Evolutionary conservation across 1,140 invertebrate genomes (phyloP), one percentile per base, ranked within the genome.

Genomic region (Coenobita brevimanus): DNA sequence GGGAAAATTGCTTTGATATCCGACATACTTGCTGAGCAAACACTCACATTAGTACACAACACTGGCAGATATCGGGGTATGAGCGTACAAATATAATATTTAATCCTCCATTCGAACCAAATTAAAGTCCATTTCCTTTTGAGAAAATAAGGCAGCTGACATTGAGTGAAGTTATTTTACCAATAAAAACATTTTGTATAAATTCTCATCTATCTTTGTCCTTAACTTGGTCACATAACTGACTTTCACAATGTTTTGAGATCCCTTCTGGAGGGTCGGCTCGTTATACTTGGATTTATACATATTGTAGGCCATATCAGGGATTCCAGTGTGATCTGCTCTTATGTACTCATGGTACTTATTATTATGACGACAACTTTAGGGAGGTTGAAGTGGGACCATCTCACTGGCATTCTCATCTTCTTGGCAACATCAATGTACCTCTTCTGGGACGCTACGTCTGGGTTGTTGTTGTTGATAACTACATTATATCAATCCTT

Each of bases 391-490:
- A 99, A 96, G 0, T 96, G 91, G 91, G 97, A 97, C 93, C 97
- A 98, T 80, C 97, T 94, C 91, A 95, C 95, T 8, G 94, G 93
- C 36, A 97, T 92, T 0, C 94, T 94, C 81, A 92, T 92, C 73
- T 95, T 94, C 89, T 95, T 94, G 0, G 97, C 97, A 10, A 95
- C 91, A 0, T 95, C 92, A 6, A 97, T 93, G 92, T 96, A 98
- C 90, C 95, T 95, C 71, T 94, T 93, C 82, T 98, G 94, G 0
- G 96, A 95, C 79, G 95, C 95, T 50, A 92, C 92, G 91, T 98
- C 96, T 0, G 97, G 96, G 93, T 98, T 98, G 0, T 98, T 99
- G 92, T 98, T 99, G 92, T 99, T 98, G 27, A 99, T 94, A 27
- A 98, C 96, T 0, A 97, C 96, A 93, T 95, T 96, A 91, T 95